Evolutionary conservation across 1,140 invertebrate genomes (phyloP).

Genomic region (Portunus trituberculatus): DNA sequence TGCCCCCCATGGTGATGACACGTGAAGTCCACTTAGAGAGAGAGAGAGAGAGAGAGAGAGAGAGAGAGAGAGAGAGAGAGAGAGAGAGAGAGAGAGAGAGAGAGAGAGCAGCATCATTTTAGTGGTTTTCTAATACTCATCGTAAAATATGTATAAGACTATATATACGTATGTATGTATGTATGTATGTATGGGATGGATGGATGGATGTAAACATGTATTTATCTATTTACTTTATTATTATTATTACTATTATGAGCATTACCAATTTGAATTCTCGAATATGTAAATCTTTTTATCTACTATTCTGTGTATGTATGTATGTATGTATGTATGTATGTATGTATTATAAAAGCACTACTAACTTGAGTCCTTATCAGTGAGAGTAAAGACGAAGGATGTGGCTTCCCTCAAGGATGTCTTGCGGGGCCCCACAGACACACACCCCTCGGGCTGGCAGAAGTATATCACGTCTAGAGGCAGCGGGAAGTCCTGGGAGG

Average conservation of each 20-base stretch:
- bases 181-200: too few relatives aligned
- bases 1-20: background rate
- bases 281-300: background rate
- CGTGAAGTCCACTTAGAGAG: constrained; percentile 36
- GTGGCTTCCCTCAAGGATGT: constrained; percentile 92
- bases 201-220: too few relatives aligned
- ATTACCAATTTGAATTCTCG: background rate
- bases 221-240: too few relatives aligned
- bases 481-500: constrained; percentile 91
- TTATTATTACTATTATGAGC: too few relatives aligned
- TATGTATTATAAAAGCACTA: constrained; percentile 23
- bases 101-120: constrained; percentile 13
- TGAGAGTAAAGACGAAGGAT: constrained; percentile 98
- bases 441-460: constrained; percentile 99
- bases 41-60: constrained; percentile 61
- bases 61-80: constrained; percentile 62
- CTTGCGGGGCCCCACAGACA: constrained; percentile 89
- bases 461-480: constrained; percentile 99
- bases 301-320: background rate
- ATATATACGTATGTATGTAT: background rate
- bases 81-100: constrained; percentile 54
- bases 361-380: constrained; percentile 98
- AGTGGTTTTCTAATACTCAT: background rate
- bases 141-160: background rate
- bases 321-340: constrained; percentile 29